A percentile compares a stretch with the other conserved stretches of the same genome.
Conservation (phyloP, 2,113 vertebrate species). For the Verasper variegatus region DNA sequence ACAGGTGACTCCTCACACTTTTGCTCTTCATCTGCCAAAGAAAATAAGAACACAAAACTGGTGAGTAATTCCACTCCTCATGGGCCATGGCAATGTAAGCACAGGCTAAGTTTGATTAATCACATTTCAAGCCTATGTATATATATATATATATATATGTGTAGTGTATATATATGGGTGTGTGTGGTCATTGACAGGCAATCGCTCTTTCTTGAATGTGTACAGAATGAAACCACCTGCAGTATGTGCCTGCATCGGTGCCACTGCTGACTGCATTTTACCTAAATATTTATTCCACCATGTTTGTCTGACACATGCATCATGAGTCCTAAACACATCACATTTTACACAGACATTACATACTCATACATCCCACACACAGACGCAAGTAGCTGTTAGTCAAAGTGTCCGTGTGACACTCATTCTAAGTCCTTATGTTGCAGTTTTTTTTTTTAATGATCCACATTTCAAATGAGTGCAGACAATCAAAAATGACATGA, state of each 20-base stretch:
- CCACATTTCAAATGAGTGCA: not conserved
- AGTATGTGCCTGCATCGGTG: not conserved
- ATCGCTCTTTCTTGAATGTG: slow-evolving; percentile 23
- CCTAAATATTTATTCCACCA: slow-evolving; percentile 1
- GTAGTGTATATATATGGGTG: not conserved
- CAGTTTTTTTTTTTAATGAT: not conserved
- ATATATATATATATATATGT: no score
- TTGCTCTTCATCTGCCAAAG: slow-evolving; percentile 31
- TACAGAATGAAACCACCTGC: not conserved
- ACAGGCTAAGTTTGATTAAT: slow-evolving; percentile 32
- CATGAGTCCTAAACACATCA: not conserved
- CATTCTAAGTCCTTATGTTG: not conserved
- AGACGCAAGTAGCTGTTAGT: not conserved
- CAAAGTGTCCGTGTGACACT: not conserved
- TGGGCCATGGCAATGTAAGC: not conserved
- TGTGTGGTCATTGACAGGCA: slow-evolving; percentile 2
- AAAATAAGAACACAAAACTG: not conserved
- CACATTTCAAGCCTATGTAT: slow-evolving; percentile 23
- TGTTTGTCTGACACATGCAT: not conserved
- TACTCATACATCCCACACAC: not conserved
- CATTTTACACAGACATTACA: not conserved
- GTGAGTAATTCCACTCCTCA: slow-evolving; percentile 13
- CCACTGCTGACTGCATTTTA: not conserved
- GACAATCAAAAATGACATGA: not conserved
- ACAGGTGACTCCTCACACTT: slow-evolving; percentile 34